A percentile compares a stretch with the other conserved stretches of the same genome.
These are phyloP conservation scores for Gymnopithys bicolor DNA, from an alignment of 2,797 vertebrate genomes.

Conservation along the genomic window DNA sequence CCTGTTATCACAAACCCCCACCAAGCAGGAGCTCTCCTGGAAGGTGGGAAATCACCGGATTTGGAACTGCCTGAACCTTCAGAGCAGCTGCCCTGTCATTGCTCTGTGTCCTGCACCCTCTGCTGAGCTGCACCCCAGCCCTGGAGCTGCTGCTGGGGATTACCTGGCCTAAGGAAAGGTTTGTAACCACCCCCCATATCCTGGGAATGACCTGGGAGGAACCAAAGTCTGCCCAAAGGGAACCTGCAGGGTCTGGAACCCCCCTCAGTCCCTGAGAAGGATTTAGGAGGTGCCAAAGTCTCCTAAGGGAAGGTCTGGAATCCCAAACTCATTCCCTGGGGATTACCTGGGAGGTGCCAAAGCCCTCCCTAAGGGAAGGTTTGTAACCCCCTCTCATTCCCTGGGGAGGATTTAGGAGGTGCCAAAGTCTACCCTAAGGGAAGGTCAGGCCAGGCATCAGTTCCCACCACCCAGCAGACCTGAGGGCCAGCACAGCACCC, in stretches of 20 bases:
- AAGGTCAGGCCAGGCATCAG: not conserved
- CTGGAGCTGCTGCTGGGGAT: not conserved
- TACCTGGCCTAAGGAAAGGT: too few species aligned
- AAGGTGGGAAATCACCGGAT: not conserved
- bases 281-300: too few species aligned
- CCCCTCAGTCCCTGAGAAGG: too few species aligned
- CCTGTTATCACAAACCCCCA: not conserved
- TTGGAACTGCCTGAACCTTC: not conserved
- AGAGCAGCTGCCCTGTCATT: not conserved
- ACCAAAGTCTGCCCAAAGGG: too few species aligned
- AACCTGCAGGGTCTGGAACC: too few species aligned
- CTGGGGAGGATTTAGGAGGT: too few species aligned
- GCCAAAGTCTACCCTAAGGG: accelerated
- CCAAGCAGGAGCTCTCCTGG: not conserved
- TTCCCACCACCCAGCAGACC: not conserved
- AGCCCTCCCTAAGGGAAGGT: not conserved
- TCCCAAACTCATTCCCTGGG: too few species aligned
- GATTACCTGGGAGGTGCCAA: not conserved
- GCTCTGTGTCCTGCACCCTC: not conserved
- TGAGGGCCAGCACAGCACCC: not conserved
- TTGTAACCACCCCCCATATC: too few species aligned
- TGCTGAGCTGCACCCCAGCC: not conserved
- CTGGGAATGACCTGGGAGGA: too few species aligned
- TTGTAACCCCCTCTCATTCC: too few species aligned
- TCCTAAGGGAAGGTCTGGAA: too few species aligned